A percentile compares a stretch with the other conserved stretches of the same genome.
Conservation (phyloP, 1,140 invertebrate genomes). For the Drosophila kanapiae region DNA sequence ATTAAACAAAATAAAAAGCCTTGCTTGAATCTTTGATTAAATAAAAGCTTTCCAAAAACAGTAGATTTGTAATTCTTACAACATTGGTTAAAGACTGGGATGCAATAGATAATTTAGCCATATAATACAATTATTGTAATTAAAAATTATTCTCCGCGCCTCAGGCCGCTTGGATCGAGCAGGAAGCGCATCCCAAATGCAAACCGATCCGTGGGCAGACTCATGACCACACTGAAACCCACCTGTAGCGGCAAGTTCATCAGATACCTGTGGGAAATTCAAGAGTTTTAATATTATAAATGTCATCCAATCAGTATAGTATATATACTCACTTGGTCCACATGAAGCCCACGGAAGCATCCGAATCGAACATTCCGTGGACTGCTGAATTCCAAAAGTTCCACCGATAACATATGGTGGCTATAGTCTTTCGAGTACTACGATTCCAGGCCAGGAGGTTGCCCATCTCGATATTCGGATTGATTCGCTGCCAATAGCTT, state of each 20-base stretch:
- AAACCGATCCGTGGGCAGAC: constrained; percentile 73
- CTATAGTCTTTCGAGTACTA: constrained; percentile 71
- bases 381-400: constrained; percentile 75
- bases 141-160: constrained; percentile 52
- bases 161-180: constrained; percentile 73
- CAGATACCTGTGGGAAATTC: constrained; percentile 48
- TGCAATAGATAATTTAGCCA: constrained; percentile 55
- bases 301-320: too few relatives aligned
- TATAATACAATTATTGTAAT: constrained; percentile 37
- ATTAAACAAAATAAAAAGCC: constrained; percentile 8
- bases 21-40: constrained; percentile 8
- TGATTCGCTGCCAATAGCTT: constrained; percentile 82
- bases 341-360: constrained; percentile 79
- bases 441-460: constrained; percentile 77
- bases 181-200: constrained; percentile 75
- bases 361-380: constrained; percentile 77
- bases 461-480: constrained; percentile 80
- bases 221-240: constrained; percentile 77
- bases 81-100: constrained; percentile 22
- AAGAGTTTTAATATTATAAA: not conserved
- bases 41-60: constrained; percentile 17
- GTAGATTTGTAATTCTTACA: constrained; percentile 35
- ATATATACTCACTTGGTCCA: constrained; percentile 65
- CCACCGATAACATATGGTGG: constrained; percentile 79
- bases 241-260: constrained; percentile 62